A percentile compares a stretch with the other conserved stretches of the same genome.
These are phyloP conservation scores for Leptopilina myrica DNA, from an alignment of 2,888 invertebrate species.

Conservation along the genomic window DNA sequence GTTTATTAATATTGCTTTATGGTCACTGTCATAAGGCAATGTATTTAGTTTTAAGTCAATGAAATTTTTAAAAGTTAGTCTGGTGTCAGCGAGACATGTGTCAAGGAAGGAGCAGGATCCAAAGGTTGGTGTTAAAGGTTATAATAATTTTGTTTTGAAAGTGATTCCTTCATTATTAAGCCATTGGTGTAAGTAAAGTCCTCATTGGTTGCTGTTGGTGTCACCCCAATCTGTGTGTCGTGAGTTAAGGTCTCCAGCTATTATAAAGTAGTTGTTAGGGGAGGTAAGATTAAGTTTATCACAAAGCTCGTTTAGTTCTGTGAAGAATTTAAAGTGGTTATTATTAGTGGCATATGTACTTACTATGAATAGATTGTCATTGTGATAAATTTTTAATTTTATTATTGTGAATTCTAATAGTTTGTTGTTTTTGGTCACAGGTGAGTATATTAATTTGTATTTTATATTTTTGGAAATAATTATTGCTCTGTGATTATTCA, in stretches of 20 bases:
- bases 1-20: background rate
- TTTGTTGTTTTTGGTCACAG: no score
- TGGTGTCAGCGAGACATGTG: background rate
- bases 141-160: background rate
- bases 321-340: background rate
- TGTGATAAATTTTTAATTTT: no score
- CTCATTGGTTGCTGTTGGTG: background rate
- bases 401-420: no score
- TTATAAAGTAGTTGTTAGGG: no score
- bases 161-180: background rate
- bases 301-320: background rate
- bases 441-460: no score
- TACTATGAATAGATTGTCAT: background rate
- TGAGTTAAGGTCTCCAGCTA: no score
- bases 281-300: no score
- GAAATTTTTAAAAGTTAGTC: background rate
- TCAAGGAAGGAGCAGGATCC: background rate
- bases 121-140: background rate
- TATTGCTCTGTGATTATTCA: no score
- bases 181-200: background rate
- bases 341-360: background rate
- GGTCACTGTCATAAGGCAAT: background rate
- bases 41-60: background rate
- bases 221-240: no score
- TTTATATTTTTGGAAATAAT: no score